Conservation (phyloP, 2,113 vertebrate genomes). For the Tragelaphus imberbis region DNA sequence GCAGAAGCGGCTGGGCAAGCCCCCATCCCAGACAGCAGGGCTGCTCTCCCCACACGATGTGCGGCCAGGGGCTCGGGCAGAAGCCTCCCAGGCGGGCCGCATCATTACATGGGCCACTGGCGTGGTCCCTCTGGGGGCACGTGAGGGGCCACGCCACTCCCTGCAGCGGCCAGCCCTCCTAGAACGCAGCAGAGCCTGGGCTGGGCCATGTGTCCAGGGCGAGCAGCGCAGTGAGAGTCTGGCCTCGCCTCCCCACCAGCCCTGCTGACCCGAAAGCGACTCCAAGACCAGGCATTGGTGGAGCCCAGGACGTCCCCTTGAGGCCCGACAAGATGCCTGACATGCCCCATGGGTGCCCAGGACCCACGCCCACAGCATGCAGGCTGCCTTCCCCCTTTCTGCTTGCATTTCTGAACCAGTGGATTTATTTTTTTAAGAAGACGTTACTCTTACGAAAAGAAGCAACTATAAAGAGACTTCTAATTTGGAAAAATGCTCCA, state of each 20-base stretch:
- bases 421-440: background rate
- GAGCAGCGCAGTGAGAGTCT: rapidly evolving
- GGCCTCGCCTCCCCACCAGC: background rate
- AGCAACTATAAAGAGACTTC: background rate
- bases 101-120: rapidly evolving
- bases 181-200: background rate
- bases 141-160: rapidly evolving
- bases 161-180: background rate
- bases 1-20: too few species aligned
- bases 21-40: too few species aligned
- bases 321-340: rapidly evolving
- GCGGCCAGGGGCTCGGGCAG: rapidly evolving
- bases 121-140: rapidly evolving
- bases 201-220: rapidly evolving
- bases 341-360: background rate
- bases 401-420: rapidly evolving
- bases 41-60: background rate
- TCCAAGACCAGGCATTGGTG: background rate
- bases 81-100: rapidly evolving
- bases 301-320: rapidly evolving
- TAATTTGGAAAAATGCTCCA: background rate
- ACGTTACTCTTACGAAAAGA: too few species aligned
- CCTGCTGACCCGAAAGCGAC: background rate
- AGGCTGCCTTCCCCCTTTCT: background rate
- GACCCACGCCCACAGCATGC: background rate